These are phyloP conservation scores for Zygogramma bicolorata DNA, from an alignment of 2,888 invertebrate genomes.

Conservation along the genomic window DNA sequence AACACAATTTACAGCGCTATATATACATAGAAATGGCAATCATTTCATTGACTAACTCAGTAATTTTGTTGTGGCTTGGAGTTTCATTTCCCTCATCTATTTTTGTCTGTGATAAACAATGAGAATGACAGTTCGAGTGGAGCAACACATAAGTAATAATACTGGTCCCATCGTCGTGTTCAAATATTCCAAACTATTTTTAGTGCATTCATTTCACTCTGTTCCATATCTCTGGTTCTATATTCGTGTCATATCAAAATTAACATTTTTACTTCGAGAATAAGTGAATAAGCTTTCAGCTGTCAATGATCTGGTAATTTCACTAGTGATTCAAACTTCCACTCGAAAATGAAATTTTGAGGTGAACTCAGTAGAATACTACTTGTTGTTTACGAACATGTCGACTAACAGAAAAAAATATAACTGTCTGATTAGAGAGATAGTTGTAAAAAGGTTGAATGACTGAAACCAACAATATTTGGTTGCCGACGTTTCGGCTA, in stretches of 20 bases:
- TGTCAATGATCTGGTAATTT: too few relatives aligned
- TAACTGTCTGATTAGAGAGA: too few relatives aligned
- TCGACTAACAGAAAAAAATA: slow-evolving; percentile 25
- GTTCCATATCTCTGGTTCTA: too few relatives aligned
- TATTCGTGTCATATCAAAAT: too few relatives aligned
- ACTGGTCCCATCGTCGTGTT: background rate
- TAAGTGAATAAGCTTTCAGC: too few relatives aligned
- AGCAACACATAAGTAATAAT: background rate
- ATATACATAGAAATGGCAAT: background rate
- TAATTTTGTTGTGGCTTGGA: background rate
- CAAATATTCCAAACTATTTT: background rate
- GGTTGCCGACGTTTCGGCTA: too few relatives aligned
- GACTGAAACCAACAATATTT: too few relatives aligned
- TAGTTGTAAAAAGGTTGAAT: too few relatives aligned
- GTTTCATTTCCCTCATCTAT: background rate
- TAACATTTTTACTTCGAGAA: too few relatives aligned
- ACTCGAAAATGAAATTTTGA: too few relatives aligned
- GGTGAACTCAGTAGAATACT: background rate
- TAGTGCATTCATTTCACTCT: background rate
- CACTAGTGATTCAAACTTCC: too few relatives aligned
- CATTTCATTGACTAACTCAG: slow-evolving; percentile 1
- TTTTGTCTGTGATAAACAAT: background rate
- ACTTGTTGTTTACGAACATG: background rate
- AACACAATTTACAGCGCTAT: background rate
- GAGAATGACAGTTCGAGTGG: background rate